phyloP scores from a whole-genome alignment of 2,888 invertebrate genomes.

The Limenitis camilla region DNA sequence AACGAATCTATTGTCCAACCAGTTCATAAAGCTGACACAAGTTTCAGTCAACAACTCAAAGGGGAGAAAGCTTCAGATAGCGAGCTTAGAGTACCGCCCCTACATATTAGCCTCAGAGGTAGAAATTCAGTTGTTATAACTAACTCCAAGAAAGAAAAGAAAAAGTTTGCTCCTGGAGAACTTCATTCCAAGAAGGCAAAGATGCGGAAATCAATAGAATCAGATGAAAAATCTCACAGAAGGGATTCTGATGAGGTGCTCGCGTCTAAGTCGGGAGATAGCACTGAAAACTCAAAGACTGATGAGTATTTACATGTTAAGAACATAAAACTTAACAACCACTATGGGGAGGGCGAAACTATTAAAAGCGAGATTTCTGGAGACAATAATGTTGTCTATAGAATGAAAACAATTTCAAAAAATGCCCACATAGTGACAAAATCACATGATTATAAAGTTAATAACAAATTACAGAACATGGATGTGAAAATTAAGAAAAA shows the following conservation, averaged over 20 bases:
- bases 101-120: slow-evolving; percentile 90
- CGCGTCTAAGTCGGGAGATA: slow-evolving; percentile 50
- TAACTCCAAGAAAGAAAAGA: slow-evolving; percentile 81
- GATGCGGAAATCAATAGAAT: slow-evolving; percentile 56
- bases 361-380: slow-evolving; percentile 60
- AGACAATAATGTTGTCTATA: slow-evolving; percentile 59
- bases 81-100: slow-evolving; percentile 88
- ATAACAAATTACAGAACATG: slow-evolving; percentile 47
- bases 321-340: slow-evolving; percentile 58
- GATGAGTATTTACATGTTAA: slow-evolving; percentile 61
- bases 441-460: slow-evolving; percentile 57
- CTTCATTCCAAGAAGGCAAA: slow-evolving; percentile 73
- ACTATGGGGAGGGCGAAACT: slow-evolving; percentile 49
- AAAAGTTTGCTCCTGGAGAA: slow-evolving; percentile 67
- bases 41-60: slow-evolving; percentile 75
- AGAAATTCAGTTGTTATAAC: slow-evolving; percentile 90
- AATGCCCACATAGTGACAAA: slow-evolving; percentile 70
- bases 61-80: slow-evolving; percentile 71
- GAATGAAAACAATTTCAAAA: slow-evolving; percentile 68
- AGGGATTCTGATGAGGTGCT: slow-evolving; percentile 52
- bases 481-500: slow-evolving; percentile 64
- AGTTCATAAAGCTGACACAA: slow-evolving; percentile 87
- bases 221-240: slow-evolving; percentile 53
- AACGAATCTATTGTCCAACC: slow-evolving; percentile 84
- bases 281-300: slow-evolving; percentile 54